These are phyloP conservation scores for Hydraecia micacea DNA, from an alignment of 2,888 invertebrate species.

Conservation along the genomic window DNA sequence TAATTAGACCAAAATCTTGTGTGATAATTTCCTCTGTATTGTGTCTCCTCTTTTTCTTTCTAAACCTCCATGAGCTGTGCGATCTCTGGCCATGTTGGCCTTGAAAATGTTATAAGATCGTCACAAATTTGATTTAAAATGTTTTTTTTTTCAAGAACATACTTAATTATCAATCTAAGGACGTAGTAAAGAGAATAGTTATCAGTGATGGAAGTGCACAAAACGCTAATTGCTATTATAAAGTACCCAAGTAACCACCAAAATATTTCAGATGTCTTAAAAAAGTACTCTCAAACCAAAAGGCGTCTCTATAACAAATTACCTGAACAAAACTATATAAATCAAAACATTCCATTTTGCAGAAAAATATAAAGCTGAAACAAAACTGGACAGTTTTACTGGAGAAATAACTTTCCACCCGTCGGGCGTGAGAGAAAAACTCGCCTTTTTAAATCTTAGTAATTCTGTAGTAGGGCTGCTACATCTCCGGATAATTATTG, in stretches of 20 bases:
- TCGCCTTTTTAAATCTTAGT: constrained; percentile 37
- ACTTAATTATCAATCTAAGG: accelerated
- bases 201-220: neutral
- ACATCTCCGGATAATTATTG: neutral
- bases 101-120: too few species aligned
- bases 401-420: constrained; percentile 34
- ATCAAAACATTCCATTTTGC: constrained; percentile 30
- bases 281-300: neutral
- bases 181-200: neutral
- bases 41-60: neutral
- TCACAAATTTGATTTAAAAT: too few species aligned
- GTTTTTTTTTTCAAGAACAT: too few species aligned
- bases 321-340: constrained; percentile 7
- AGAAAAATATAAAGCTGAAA: constrained; percentile 44
- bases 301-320: neutral
- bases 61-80: too few species aligned
- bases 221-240: neutral
- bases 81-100: too few species aligned
- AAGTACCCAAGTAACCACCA: neutral
- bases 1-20: constrained; percentile 6
- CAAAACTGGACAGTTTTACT: constrained; percentile 44
- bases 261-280: neutral
- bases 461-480: constrained; percentile 41
- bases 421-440: constrained; percentile 25
- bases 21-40: neutral